Conservation (phyloP, 2,797 vertebrate species). For the Gymnoscopelus braueri region DNA sequence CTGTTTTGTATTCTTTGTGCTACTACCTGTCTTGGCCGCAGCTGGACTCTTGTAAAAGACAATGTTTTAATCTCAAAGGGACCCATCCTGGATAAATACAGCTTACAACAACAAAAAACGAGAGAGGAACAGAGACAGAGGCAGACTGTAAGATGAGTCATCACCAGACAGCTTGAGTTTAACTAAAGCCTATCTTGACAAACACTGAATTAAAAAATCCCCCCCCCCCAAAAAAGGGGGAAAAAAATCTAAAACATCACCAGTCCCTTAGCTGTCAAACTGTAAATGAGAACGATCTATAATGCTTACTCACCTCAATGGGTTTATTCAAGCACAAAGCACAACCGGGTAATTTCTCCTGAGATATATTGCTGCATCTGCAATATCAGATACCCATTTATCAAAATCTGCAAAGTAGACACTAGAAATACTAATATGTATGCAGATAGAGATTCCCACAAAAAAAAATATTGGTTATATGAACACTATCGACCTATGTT, state of each 20-base stretch:
- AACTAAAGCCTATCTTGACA: too few species aligned
- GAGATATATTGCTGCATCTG: conserved; percentile 53
- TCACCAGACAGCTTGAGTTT: too few species aligned
- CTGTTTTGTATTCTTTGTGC: too few species aligned
- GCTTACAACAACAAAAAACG: too few species aligned
- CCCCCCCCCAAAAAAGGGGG: conserved; percentile 11
- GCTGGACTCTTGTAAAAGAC: too few species aligned
- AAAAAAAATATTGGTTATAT: conserved; percentile 16
- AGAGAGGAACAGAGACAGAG: too few species aligned
- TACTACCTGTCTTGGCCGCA: too few species aligned
- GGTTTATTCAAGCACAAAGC: conserved; percentile 39
- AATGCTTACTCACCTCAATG: conserved; percentile 45
- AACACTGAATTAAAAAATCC: too few species aligned
- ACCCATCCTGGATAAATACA: too few species aligned
- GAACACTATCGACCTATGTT: conserved; percentile 19
- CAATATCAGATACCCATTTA: conserved; percentile 60
- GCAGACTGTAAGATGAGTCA: too few species aligned
- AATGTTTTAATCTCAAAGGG: too few species aligned
- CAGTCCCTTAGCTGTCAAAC: conserved; percentile 46
- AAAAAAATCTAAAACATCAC: conserved; percentile 29
- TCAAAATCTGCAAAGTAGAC: conserved; percentile 56
- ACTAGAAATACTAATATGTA: conserved; percentile 31
- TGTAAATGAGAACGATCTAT: conserved; percentile 45
- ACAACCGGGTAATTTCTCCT: conserved; percentile 41
- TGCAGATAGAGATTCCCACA: conserved; percentile 7